Evolutionary conservation across 2,797 vertebrate genomes (phyloP).

Genomic region (Brachyrhaphis roseni): DNA sequence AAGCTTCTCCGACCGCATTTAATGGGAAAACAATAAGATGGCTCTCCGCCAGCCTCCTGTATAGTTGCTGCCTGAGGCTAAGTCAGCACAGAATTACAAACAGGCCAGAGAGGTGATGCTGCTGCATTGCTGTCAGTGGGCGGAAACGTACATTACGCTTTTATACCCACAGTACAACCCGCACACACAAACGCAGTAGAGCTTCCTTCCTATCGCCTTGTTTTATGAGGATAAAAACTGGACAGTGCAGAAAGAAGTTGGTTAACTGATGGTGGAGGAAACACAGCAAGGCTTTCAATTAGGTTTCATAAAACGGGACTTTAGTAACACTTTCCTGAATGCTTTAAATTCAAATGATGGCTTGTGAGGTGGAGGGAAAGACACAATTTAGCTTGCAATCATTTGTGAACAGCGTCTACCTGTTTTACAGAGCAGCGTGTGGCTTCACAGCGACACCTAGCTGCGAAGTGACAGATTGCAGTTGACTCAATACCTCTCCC

Average conservation of each 20-base stretch:
- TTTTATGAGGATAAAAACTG: background rate
- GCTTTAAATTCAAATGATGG: background rate
- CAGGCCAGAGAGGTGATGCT: slow-evolving; percentile 4
- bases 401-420: background rate
- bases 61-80: background rate
- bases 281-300: background rate
- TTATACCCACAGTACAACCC: background rate
- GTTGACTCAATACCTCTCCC: background rate
- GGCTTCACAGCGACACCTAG: background rate
- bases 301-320: background rate
- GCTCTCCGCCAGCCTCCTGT: slow-evolving; percentile 1
- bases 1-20: slow-evolving; percentile 11
- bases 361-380: background rate
- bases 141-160: background rate
- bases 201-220: background rate
- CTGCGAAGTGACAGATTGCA: background rate
- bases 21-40: slow-evolving; percentile 14
- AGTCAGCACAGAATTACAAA: slow-evolving; percentile 7
- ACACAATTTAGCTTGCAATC: background rate
- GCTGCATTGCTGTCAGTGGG: slow-evolving; percentile 21
- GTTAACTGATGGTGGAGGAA: too few species aligned
- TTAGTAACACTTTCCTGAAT: background rate
- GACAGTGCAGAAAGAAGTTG: background rate
- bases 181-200: background rate
- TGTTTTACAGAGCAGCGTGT: background rate